phyloP scores from a whole-genome alignment of 2,888 invertebrate species.

The Biston stratarius region DNA sequence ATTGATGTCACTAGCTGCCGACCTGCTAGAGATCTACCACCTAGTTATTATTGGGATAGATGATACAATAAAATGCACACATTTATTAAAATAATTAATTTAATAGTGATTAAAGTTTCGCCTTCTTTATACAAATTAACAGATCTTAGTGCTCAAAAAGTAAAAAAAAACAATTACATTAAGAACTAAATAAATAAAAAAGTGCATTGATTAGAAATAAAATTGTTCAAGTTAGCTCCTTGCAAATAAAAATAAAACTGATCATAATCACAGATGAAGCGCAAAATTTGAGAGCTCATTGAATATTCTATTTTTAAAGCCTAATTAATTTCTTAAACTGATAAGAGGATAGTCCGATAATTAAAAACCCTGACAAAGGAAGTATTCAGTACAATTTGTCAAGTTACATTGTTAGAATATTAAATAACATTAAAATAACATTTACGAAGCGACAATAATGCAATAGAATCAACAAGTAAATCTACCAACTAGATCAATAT shows the following conservation, averaged over 20 bases:
- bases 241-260: constrained; percentile 71
- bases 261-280: constrained; percentile 82
- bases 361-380: constrained; percentile 57
- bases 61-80: constrained; percentile 25
- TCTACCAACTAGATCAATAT: constrained; percentile 27
- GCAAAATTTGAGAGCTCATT: constrained; percentile 76
- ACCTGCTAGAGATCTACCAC: not conserved
- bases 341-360: constrained; percentile 50
- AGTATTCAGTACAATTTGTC: constrained; percentile 62
- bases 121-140: constrained; percentile 82
- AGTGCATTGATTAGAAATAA: constrained; percentile 77
- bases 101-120: constrained; percentile 72
- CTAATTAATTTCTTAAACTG: constrained; percentile 35
- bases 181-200: constrained; percentile 81
- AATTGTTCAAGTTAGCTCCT: constrained; percentile 79
- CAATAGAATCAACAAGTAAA: constrained; percentile 52
- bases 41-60: not conserved
- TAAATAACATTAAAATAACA: constrained; percentile 63
- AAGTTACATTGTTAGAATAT: constrained; percentile 60
- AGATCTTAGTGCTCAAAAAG: constrained; percentile 84
- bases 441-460: constrained; percentile 55
- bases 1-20: too few species aligned
- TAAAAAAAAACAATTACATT: constrained; percentile 76
- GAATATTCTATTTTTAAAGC: constrained; percentile 50
- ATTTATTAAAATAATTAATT: constrained; percentile 67